A percentile compares a stretch with the other conserved stretches of the same genome.
These are phyloP conservation scores for Lytechinus pictus DNA, from an alignment of 35 echinoderm and acorn worm genomes.

Conservation along the genomic window DNA sequence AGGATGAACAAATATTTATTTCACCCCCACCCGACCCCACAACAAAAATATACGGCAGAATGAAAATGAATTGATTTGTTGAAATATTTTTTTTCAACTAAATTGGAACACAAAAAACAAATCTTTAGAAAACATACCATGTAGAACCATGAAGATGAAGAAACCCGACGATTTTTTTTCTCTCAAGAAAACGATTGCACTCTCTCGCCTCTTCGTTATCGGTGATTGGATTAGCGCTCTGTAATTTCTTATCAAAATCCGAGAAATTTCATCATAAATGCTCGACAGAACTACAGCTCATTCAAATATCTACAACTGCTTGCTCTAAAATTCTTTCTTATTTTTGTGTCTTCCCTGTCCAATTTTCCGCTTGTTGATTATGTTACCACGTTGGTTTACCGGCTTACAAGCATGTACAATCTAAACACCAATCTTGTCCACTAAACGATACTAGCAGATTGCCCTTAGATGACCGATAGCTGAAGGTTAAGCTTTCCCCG, in stretches of 20 bases:
- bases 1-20: too few relatives aligned
- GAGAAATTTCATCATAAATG: not conserved
- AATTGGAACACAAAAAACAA: too few relatives aligned
- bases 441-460: not conserved
- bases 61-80: too few relatives aligned
- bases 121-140: not conserved
- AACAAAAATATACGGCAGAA: too few relatives aligned
- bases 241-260: not conserved
- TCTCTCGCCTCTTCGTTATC: not conserved
- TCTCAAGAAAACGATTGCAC: not conserved
- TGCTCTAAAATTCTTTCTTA: not conserved
- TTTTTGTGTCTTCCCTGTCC: not conserved
- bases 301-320: not conserved
- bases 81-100: too few relatives aligned
- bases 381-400: not conserved
- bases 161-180: not conserved
- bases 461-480: slow-evolving; percentile 16
- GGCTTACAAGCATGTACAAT: not conserved
- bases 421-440: not conserved
- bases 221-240: not conserved
- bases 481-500: not conserved
- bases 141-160: slow-evolving; percentile 25
- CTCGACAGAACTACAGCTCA: not conserved
- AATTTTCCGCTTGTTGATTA: not conserved
- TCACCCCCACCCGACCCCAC: too few relatives aligned